A percentile compares a stretch with the other conserved stretches of the same genome.
These are phyloP conservation scores for Camponotus floridanus DNA, from an alignment of 1,140 invertebrate genomes.

Conservation along the genomic window DNA sequence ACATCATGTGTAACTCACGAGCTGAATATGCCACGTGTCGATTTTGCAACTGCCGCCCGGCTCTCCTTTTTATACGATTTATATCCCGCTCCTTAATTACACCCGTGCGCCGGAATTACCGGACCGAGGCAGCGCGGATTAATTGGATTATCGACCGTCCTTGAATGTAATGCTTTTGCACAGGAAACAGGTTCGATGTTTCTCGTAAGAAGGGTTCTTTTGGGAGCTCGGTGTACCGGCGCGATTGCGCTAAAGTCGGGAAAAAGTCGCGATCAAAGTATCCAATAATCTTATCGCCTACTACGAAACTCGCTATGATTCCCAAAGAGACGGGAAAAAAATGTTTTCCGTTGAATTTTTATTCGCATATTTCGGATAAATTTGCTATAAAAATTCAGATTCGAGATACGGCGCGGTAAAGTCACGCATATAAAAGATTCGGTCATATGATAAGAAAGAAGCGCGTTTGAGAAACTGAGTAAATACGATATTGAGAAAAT, in stretches of 20 bases:
- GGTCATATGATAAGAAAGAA: neutral
- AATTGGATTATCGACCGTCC: constrained; percentile 55
- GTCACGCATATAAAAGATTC: neutral
- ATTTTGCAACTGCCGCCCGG: constrained; percentile 20
- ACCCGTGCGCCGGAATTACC: constrained; percentile 23
- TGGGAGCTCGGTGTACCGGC: neutral
- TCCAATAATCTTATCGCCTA: constrained; percentile 17
- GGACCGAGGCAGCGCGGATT: constrained; percentile 40
- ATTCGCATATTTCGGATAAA: neutral
- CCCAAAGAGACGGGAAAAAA: neutral
- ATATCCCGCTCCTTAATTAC: constrained; percentile 55
- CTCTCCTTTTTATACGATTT: constrained; percentile 35
- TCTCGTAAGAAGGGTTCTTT: neutral
- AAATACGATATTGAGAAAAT: neutral
- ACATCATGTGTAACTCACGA: constrained; percentile 32
- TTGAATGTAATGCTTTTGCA: constrained; percentile 3
- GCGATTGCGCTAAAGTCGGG: neutral
- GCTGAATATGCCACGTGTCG: constrained; percentile 25
- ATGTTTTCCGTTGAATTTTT: neutral
- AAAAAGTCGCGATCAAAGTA: neutral
- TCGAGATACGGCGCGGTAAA: neutral
- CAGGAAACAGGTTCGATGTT: constrained; percentile 39
- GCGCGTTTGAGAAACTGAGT: neutral
- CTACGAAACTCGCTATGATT: neutral
- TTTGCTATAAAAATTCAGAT: neutral